These are phyloP conservation scores for Girardinus metallicus DNA, from an alignment of 2,797 vertebrate species.

Conservation along the genomic window DNA sequence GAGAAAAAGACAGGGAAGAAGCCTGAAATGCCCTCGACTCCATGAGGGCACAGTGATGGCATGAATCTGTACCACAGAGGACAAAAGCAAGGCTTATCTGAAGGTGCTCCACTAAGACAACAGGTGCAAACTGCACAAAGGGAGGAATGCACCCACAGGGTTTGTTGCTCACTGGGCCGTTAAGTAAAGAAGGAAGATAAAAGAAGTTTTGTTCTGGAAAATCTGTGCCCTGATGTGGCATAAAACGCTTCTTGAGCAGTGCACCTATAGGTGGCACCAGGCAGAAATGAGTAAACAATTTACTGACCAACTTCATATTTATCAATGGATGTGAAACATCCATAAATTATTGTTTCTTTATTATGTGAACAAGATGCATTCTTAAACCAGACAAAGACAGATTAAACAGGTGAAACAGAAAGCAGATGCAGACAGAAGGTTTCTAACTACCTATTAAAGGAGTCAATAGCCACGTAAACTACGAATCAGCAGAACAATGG, in stretches of 20 bases:
- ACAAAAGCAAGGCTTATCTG: constrained; percentile 58
- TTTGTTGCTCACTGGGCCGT: constrained; percentile 43
- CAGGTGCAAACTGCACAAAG: constrained; percentile 58
- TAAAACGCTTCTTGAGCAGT: constrained; percentile 49
- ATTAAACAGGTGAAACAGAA: constrained; percentile 3
- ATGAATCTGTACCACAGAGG: constrained; percentile 28
- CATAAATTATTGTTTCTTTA: neutral
- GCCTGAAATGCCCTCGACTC: constrained; percentile 29
- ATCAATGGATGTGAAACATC: constrained; percentile 6
- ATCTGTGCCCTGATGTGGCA: constrained; percentile 53
- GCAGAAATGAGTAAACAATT: constrained; percentile 19
- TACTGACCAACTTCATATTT: constrained; percentile 18
- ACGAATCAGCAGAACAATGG: neutral
- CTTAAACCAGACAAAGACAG: neutral
- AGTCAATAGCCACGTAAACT: constrained; percentile 5
- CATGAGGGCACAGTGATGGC: constrained; percentile 30
- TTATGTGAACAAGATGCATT: neutral
- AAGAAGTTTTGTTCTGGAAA: constrained; percentile 52
- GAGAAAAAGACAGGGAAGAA: constrained; percentile 36
- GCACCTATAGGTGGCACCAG: constrained; percentile 20
- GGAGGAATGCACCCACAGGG: constrained; percentile 42
- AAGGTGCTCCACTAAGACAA: constrained; percentile 52
- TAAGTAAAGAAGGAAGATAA: constrained; percentile 53
- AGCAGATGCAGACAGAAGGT: neutral
- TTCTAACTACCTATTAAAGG: neutral